Evolutionary conservation across 2,797 vertebrate species (phyloP).

Genomic region (Argentina silus): DNA sequence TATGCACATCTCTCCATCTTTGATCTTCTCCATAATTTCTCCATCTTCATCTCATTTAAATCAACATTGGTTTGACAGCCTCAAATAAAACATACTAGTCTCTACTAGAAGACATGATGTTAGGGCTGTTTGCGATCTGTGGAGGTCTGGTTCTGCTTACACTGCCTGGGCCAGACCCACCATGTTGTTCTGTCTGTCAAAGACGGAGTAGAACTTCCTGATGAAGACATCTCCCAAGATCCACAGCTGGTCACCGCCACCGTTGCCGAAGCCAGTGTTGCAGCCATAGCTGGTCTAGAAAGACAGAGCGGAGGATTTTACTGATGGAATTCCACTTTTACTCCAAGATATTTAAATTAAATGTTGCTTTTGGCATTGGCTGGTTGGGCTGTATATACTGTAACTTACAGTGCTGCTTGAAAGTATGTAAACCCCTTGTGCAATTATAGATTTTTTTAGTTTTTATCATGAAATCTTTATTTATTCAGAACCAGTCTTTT

Average conservation of each 20-base stretch:
- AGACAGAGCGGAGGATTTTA: neutral
- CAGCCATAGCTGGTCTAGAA: conserved; percentile 51
- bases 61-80: neutral
- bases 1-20: neutral
- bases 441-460: too few species aligned
- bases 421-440: too few species aligned
- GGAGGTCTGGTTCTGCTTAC: conserved; percentile 19
- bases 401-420: too few species aligned
- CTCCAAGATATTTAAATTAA: neutral
- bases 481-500: too few species aligned
- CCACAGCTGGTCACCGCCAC: conserved; percentile 55
- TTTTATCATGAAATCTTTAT: too few species aligned
- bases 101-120: neutral
- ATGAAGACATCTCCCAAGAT: conserved; percentile 77
- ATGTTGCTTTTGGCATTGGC: too few species aligned
- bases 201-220: conserved; percentile 66
- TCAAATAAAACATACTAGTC: neutral
- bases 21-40: neutral
- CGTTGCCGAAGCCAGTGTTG: conserved; percentile 57
- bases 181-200: conserved; percentile 34
- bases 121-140: neutral
- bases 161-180: conserved; percentile 59
- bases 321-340: neutral
- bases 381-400: too few species aligned
- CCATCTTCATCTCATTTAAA: neutral